Conservation (phyloP, 2,113 vertebrate genomes). For the Malurus melanocephalus region DNA sequence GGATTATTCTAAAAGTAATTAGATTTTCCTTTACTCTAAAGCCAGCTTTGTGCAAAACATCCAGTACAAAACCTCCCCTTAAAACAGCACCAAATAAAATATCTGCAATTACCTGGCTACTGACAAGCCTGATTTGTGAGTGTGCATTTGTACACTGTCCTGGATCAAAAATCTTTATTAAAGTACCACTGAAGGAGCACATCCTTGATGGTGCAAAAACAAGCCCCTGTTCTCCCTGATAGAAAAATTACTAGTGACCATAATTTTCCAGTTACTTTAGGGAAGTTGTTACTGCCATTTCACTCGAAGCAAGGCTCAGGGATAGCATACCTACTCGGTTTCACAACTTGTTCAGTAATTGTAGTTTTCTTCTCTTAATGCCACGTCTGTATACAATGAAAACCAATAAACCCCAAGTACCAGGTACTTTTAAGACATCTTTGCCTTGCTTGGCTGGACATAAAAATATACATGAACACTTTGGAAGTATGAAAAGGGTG, state of each 20-base stretch:
- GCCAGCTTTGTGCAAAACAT: neutral
- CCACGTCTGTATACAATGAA: neutral
- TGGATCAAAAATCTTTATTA: neutral
- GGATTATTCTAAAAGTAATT: neutral
- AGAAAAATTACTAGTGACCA: neutral
- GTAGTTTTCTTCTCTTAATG: neutral
- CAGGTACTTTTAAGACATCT: neutral
- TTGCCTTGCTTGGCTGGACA: neutral
- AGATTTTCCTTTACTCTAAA: neutral
- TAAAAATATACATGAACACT: neutral
- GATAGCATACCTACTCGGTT: neutral
- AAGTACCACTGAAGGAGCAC: neutral
- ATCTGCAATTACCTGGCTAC: neutral
- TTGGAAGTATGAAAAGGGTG: neutral
- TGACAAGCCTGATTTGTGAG: neutral
- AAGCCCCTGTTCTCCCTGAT: neutral
- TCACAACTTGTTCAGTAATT: rapidly evolving
- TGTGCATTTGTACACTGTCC: neutral
- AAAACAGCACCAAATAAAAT: neutral
- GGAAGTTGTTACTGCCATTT: neutral
- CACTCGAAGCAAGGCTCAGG: neutral
- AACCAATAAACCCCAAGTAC: neutral
- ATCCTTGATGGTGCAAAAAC: neutral
- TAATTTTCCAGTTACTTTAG: neutral
- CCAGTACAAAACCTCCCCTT: neutral